Evolutionary conservation across 2,888 invertebrate genomes (phyloP), one percentile per base, ranked within the genome.

Genomic region (Dryobota labecula): DNA sequence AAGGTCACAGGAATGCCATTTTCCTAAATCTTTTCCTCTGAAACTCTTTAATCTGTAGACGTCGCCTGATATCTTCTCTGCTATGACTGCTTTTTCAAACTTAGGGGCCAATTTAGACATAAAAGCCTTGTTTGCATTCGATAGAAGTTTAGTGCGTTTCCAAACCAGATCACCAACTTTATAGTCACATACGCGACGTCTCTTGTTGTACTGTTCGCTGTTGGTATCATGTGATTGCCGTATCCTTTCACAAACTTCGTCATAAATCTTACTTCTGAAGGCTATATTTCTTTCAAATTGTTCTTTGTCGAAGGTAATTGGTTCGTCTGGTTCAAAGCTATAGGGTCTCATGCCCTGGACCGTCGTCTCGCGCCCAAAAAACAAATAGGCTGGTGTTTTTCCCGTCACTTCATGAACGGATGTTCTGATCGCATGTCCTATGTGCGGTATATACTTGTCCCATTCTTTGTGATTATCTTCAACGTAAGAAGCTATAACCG

Each of bases 401-500:
- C 56, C 56, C 18, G 65, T 65, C 30, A 56, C 36, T 56, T 65
- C 65, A 56, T 65, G 54, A 27, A 56, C 45, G 9, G 56, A 66
- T 24, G 66, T 66, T 13, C 47, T 66, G 18, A 66, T 66, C 2
- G 65, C 65, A 38, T 56, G 56, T 66, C 56, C 56, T 36, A 70
- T 70, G 38, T 62, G 62, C 13, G 51, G 56, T 56, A 54, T 56
- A 30, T 70, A 49, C 13, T 56, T 56, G 38, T 62, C 62, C 62
- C 69, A 70, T 63, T 62, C 54, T 30, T 56, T 62, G 20, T 70
- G 62, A 56, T 47, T 54, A 47, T 56, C n/a, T 30, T 63, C 54
- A 47, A 70, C 61, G 24, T 45, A 76, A 74, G 56, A 56, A 36
- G 65, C 56, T 57, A 66, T 38, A 24, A 47, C 65, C 33, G 65